These are phyloP conservation scores for Anguilla anguilla DNA, from an alignment of 2,797 vertebrate species.

Conservation along the genomic window DNA sequence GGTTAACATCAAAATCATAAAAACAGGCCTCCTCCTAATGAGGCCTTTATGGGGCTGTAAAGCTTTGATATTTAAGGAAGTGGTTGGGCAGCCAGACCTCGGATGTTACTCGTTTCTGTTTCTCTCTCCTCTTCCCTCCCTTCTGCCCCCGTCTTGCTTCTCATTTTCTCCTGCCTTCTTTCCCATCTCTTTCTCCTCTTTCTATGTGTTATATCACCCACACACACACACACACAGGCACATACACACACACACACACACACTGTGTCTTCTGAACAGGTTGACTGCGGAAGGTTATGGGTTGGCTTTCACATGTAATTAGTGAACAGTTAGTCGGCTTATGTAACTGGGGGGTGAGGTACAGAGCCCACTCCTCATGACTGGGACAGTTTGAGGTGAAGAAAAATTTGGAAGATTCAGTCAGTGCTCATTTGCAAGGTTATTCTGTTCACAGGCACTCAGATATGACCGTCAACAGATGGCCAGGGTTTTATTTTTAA, in stretches of 20 bases:
- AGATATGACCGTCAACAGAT: neutral
- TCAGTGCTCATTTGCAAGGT: neutral
- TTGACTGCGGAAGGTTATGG: neutral
- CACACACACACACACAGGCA: no score
- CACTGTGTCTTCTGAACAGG: neutral
- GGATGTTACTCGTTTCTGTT: constrained; percentile 30
- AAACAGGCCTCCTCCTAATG: constrained; percentile 44
- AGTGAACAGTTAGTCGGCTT: neutral
- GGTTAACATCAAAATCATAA: constrained; percentile 31
- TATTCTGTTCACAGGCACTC: neutral
- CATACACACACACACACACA: no score
- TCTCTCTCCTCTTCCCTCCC: constrained; percentile 13
- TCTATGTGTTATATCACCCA: neutral
- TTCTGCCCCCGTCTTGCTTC: constrained; percentile 10
- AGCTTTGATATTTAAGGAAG: constrained; percentile 55
- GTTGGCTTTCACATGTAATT: constrained; percentile 6
- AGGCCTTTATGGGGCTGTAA: constrained; percentile 55
- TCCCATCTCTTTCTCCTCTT: neutral
- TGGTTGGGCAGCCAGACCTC: constrained; percentile 55
- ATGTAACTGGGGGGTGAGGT: neutral
- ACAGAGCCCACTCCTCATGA: neutral
- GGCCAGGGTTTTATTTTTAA: neutral
- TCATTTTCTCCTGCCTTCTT: neutral
- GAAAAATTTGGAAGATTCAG: neutral
- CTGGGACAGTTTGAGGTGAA: neutral